Conservation (phyloP, 2,113 vertebrate genomes). For the Marmota monax region DNA sequence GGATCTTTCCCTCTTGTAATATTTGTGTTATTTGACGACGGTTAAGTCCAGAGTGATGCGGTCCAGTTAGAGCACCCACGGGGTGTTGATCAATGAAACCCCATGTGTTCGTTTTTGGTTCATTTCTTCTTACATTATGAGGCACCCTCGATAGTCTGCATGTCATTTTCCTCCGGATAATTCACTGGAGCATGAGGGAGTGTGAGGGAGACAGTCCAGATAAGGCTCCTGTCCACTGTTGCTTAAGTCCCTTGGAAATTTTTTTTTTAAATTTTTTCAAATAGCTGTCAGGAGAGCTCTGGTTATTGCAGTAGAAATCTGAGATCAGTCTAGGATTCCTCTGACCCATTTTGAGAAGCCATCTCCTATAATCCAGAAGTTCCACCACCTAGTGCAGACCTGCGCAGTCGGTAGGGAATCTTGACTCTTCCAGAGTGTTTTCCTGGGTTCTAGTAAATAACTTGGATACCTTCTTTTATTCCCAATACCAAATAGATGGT, state of each 20-base stretch:
- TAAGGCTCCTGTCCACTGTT: background rate
- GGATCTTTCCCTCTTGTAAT: background rate
- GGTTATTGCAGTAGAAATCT: background rate
- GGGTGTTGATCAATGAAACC: rapidly evolving
- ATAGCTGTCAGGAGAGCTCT: background rate
- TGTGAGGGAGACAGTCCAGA: background rate
- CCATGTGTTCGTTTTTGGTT: background rate
- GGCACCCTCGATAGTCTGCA: background rate
- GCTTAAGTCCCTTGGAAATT: background rate
- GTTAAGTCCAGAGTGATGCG: no score
- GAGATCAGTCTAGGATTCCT: background rate
- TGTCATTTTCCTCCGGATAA: background rate
- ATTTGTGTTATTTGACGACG: background rate
- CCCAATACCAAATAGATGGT: background rate
- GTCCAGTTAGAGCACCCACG: background rate
- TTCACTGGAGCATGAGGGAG: background rate
- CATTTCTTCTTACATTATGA: background rate
- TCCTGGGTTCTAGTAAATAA: background rate
- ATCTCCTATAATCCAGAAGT: background rate
- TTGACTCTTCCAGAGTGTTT: background rate
- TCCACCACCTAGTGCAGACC: background rate
- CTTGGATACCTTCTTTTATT: constrained; percentile 15
- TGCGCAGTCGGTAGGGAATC: background rate
- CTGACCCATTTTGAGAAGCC: background rate
- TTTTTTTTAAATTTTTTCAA: background rate